Evolutionary conservation across 2,888 invertebrate genomes (phyloP), one percentile per base, ranked within the genome.

Genomic region (Scaptomyza cyrtandrae): DNA sequence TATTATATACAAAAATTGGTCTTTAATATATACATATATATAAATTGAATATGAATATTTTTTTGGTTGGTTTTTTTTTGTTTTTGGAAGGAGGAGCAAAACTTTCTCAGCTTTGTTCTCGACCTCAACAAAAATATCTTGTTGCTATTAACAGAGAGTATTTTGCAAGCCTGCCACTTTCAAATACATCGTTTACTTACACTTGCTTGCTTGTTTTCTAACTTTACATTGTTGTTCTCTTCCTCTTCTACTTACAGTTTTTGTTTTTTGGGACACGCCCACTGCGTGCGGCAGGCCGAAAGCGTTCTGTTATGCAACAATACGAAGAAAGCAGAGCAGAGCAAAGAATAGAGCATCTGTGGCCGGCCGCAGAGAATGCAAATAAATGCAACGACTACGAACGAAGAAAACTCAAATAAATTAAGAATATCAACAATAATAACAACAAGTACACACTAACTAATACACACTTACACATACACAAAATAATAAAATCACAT

Each of bases 401-500:
- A 67, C 71, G 54, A 50, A 46, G 61, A 54, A 68, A 70, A 55
- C 75, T 72, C 72, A 69, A 75, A 75, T 75, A 75, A 75, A 75
- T 75, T 75, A 75, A 58, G 71, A 58, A 68, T 68, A 75, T 69
- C 75, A 72, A 75, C 75, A 75, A 75, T 43, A 75, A 70, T 48
- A 65, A 50, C 43, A 60, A 54, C 43, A 55, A 16, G 11, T 31
- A 53, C 13, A 24, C 29, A 44, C 31, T 2, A 9, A 45, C n/a
- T 6, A 39, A 9, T 41, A 53, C 45, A 54, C 50, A 59, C 44
- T n/a, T n/a, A 54, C 10, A 50, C 43, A 53, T 39, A 71, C 9
- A 50, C 45, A 33, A 80, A 75, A 71, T 69, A 75, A 84, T 69
- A 75, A 84, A 84, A 73, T 76, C 78, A 82, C 63, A 80, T 80